phyloP scores from a whole-genome alignment of 2,888 invertebrate genomes.

The Meloe dianella region DNA sequence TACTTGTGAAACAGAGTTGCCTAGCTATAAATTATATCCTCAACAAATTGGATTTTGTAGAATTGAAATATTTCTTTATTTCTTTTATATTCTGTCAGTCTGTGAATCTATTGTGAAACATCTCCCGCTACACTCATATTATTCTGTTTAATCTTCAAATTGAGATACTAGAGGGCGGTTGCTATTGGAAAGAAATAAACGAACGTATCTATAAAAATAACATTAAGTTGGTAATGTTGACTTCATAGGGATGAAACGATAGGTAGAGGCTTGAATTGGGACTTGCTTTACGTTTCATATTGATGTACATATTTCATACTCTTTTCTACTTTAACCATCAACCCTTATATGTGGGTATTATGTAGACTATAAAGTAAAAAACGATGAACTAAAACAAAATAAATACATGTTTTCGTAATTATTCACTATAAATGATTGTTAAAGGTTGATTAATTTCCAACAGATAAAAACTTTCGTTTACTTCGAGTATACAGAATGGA shows the following conservation, averaged over 20 bases:
- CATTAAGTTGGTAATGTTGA: too few relatives aligned
- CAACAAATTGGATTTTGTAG: constrained; percentile 2
- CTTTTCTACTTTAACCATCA: neutral
- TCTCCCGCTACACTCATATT: neutral
- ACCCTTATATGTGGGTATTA: too few relatives aligned
- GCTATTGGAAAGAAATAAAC: constrained; percentile 9
- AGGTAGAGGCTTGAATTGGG: too few relatives aligned
- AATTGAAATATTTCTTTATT: constrained; percentile 3
- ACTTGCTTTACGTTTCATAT: too few relatives aligned
- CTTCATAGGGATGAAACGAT: too few relatives aligned
- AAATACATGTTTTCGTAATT: neutral
- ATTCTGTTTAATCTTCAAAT: neutral
- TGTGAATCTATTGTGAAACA: neutral
- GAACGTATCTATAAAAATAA: constrained; percentile 11
- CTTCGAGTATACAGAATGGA: neutral
- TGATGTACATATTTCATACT: constrained; percentile 22
- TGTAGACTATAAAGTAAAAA: neutral
- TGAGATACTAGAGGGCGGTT: neutral
- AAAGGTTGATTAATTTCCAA: neutral
- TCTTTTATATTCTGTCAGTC: neutral
- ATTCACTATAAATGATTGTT: neutral
- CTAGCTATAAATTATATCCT: constrained; percentile 5
- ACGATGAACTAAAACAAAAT: neutral
- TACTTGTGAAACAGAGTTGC: constrained; percentile 6
- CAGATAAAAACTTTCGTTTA: neutral